Conservation (phyloP, 1,140 invertebrate species). For the Chrysomallon squamiferum region DNA sequence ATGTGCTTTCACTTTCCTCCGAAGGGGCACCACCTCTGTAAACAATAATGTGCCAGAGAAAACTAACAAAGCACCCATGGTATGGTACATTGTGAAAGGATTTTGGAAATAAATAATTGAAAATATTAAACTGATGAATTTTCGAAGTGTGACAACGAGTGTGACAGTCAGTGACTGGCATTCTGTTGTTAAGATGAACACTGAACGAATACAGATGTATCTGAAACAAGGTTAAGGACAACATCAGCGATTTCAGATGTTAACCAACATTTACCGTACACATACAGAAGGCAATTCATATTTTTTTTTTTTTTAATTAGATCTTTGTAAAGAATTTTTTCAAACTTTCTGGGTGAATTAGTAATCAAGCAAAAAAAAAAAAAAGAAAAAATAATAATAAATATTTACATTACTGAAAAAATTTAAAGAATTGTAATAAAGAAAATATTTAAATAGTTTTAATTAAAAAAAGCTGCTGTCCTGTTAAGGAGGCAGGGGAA, state of each 20-base stretch:
- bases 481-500: no score
- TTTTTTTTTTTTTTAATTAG: no score
- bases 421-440: no score
- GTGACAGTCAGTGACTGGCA: constrained; percentile 95
- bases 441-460: no score
- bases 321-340: no score
- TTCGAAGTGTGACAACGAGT: constrained; percentile 91
- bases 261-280: neutral
- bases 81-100: constrained; percentile 90
- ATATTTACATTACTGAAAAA: no score
- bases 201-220: constrained; percentile 90
- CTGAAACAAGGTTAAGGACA: constrained; percentile 61
- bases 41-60: constrained; percentile 94
- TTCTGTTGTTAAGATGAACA: constrained; percentile 92
- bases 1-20: constrained; percentile 6
- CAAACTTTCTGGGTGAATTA: no score
- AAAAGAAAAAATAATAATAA: no score
- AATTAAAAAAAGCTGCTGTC: no score
- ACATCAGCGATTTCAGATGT: neutral
- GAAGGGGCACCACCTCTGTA: constrained; percentile 63
- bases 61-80: constrained; percentile 89
- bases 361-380: no score
- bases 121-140: constrained; percentile 93
- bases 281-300: no score
- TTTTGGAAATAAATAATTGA: constrained; percentile 97